Evolutionary conservation across 2,888 invertebrate species (phyloP), one percentile per base, ranked within the genome.

Genomic region (Altica lythri): DNA sequence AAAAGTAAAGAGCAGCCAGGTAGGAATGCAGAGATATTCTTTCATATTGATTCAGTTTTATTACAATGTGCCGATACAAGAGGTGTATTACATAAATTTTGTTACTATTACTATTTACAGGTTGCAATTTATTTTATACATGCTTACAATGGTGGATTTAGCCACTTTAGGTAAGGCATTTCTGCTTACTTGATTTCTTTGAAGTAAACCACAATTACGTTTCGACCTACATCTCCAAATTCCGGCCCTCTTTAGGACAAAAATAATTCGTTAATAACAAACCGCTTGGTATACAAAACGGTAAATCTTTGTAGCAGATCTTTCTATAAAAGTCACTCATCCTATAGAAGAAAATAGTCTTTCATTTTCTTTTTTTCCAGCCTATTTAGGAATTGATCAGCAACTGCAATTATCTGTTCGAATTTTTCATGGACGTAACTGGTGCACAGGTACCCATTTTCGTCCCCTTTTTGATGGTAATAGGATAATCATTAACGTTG

Each of bases 221-320:
- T 43, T 16, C 47, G 55, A 55, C 55, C 51, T 34, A 55, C 49
- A 42, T 55, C 34, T 30, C 42, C 19, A 18, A 34, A 42, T 38
- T 51, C 19, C 27, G 35, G 27, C 35, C 12, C 16, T 35, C 35
- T 35, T 27, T 14, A 27, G 43, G 51, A 51, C 34, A 35, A 51
- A 51, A n/a, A 35, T 51, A 51, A 51, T 51, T 51, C 51, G 51
- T 34, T 51, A 35, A 51, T 51, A 43, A 44, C 37, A 19, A 17
- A 51, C 47, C 47, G 47, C 35, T 27, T 22, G 6, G 44, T 32
- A 38, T 38, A 49, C 30, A 48, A 27, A 49, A 50, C 42, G 50
- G 43, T 34, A 50, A 50, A 44, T 51, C 44, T 44, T 35, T 22
- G 35, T 35, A 34, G 43, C 13, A 34, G 22, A 32, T n/a, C n/a